These are phyloP conservation scores for Olivierus martensii DNA, from an alignment of 1,140 invertebrate species.

Conservation along the genomic window DNA sequence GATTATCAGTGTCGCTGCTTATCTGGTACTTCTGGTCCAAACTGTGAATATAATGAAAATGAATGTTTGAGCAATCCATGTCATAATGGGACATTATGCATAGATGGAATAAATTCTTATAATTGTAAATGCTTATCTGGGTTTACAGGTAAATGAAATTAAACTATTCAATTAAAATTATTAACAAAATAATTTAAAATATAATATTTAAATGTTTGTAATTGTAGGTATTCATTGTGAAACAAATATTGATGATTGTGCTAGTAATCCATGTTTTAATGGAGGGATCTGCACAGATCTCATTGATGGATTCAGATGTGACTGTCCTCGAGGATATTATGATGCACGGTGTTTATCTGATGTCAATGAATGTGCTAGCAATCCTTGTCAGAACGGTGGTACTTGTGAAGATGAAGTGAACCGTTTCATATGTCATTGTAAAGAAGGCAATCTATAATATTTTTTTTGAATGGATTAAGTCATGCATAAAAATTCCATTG, in stretches of 20 bases:
- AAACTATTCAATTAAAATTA: conserved; percentile 3
- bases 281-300: conserved; percentile 71
- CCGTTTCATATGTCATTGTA: conserved; percentile 57
- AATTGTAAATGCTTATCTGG: conserved; percentile 83
- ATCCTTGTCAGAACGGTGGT: conserved; percentile 62
- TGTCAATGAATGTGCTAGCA: conserved; percentile 79
- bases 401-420: conserved; percentile 43
- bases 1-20: conserved; percentile 59
- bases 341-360: conserved; percentile 77
- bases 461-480: not conserved
- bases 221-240: conserved; percentile 61
- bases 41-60: conserved; percentile 70
- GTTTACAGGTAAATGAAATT: conserved; percentile 44
- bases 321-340: conserved; percentile 76
- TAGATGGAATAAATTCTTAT: conserved; percentile 87
- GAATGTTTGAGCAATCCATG: conserved; percentile 70
- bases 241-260: conserved; percentile 48
- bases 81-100: conserved; percentile 73
- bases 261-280: conserved; percentile 71
- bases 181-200: not conserved
- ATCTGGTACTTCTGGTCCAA: conserved; percentile 52
- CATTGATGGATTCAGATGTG: conserved; percentile 73
- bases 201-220: conserved; percentile 37
- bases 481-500: too few relatives aligned
- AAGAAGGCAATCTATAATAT: conserved; percentile 35